phyloP scores from a whole-genome alignment of 2,888 invertebrate genomes.

The Papilio demoleus region DNA sequence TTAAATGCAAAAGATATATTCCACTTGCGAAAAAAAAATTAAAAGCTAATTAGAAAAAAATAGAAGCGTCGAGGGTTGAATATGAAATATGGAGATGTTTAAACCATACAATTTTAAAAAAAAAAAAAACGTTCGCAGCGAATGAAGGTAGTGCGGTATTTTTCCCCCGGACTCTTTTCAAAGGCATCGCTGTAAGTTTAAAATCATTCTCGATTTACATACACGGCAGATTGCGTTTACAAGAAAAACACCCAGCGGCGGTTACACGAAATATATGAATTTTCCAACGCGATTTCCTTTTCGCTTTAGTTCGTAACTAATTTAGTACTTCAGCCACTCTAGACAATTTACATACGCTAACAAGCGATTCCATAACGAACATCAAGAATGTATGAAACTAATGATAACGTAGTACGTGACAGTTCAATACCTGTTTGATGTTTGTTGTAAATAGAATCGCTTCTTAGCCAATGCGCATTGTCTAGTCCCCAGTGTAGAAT shows the following conservation, averaged over 20 bases:
- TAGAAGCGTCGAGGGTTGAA: slow-evolving; percentile 38
- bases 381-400: too few relatives aligned
- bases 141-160: slow-evolving; percentile 33
- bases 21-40: slow-evolving; percentile 31
- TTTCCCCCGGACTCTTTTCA: slow-evolving; percentile 28
- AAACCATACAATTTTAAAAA: slow-evolving; percentile 40
- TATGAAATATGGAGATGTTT: slow-evolving; percentile 39
- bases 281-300: neutral
- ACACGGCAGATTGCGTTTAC: slow-evolving; percentile 29
- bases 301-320: neutral
- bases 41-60: slow-evolving; percentile 39
- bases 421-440: too few relatives aligned
- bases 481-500: too few relatives aligned
- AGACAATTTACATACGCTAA: too few relatives aligned
- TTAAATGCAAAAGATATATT: slow-evolving; percentile 39
- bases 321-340: too few relatives aligned
- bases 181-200: slow-evolving; percentile 31
- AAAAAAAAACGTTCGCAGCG: slow-evolving; percentile 35
- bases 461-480: too few relatives aligned
- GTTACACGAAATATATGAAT: slow-evolving; percentile 5
- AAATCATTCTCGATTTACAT: slow-evolving; percentile 39
- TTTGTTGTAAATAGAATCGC: too few relatives aligned
- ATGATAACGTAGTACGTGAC: too few relatives aligned
- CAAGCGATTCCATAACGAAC: too few relatives aligned
- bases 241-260: slow-evolving; percentile 24